Conservation (phyloP, 2,797 vertebrate genomes). For the Galagoides demidoff region DNA sequence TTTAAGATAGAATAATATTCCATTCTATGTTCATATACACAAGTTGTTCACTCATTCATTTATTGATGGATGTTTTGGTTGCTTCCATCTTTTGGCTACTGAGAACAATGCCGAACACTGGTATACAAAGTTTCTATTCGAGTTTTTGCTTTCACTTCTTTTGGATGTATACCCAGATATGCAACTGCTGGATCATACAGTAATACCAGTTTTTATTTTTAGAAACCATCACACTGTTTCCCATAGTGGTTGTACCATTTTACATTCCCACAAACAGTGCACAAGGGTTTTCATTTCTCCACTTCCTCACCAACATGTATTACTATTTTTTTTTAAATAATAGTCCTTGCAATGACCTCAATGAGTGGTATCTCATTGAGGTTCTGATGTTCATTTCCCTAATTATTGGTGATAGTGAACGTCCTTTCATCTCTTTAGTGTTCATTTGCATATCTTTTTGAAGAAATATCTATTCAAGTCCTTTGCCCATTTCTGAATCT, state of each 20-base stretch:
- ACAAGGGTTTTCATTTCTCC: not conserved
- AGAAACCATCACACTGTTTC: not conserved
- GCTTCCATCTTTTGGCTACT: not conserved
- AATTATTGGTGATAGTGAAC: slow-evolving; percentile 16
- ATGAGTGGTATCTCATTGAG: not conserved
- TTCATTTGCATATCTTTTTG: not conserved
- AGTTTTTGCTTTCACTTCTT: not conserved
- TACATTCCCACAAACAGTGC: not conserved
- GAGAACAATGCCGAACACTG: not conserved
- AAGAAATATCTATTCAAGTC: slow-evolving; percentile 17
- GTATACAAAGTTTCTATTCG: not conserved
- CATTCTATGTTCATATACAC: not conserved
- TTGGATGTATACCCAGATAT: not conserved
- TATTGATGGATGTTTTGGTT: not conserved
- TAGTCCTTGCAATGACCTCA: not conserved
- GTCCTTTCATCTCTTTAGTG: not conserved
- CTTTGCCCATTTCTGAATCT: not conserved
- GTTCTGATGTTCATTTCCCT: slow-evolving; percentile 7
- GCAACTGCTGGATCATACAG: not conserved
- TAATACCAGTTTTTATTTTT: not conserved
- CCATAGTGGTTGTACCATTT: not conserved
- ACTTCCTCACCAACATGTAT: not conserved
- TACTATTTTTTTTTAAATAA: not conserved
- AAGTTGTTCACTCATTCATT: not conserved
- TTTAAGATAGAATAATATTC: not conserved